Evolutionary conservation across 1,140 invertebrate species (phyloP), one percentile per base, ranked within the genome.

Genomic region (Nixonia krombeini): DNA sequence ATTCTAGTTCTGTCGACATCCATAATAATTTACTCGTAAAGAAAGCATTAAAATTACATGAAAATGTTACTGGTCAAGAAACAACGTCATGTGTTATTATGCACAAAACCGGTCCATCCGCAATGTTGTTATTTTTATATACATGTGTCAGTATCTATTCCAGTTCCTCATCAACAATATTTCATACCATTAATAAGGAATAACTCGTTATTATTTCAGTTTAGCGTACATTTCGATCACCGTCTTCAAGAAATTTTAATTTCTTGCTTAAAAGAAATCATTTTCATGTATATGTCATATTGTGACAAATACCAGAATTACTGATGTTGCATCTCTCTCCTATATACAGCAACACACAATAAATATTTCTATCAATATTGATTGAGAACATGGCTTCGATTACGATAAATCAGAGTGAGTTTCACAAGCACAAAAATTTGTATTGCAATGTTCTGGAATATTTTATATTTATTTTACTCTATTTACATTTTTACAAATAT

Each of bases 111-210:
- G 31, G 31, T 12, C 31, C 31, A 33, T 33, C 31, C 31, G 10
- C 31, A 33, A 33, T 33, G 31, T 33, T 33, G n/a, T 13, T 13
- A 10, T n/a, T 13, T 10, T 12, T 33, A 33, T 33, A 6, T 33
- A 33, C 31, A 33, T 33, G 31, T 13, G 31, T 33, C 31, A 33
- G 31, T 33, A 33, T 33, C 31, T 12, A 33, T 33, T 12, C 31
- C 31, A 33, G 31, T 33, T 33, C 12, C 31, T 33, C 9, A 33
- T 33, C 31, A 33, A 33, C 31, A 33, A 33, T 33, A 33, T 33
- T 33, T 12, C 31, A 33, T 33, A 13, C 13, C 13, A 33, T 33
- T 33, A 33, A 33, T 10, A 13, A 33, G 31, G 10, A 33, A 13
- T 33, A 33, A 33, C 31, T 33, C 13, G 31, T 33, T 33, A 33